These are phyloP conservation scores for Oryzias woworae DNA, from an alignment of 2,113 vertebrate genomes.

Conservation along the genomic window DNA sequence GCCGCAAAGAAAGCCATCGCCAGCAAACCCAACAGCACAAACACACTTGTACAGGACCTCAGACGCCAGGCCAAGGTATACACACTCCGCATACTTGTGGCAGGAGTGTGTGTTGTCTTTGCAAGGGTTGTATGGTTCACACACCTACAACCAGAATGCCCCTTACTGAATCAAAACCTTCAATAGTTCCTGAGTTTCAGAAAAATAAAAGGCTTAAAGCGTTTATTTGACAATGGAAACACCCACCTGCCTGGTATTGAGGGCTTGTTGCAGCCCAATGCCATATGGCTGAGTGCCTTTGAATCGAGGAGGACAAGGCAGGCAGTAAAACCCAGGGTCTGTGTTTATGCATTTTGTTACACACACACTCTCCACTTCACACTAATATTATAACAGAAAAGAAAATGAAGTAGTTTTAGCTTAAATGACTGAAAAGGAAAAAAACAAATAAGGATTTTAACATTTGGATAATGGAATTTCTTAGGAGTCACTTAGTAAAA, in stretches of 20 bases:
- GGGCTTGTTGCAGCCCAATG: constrained; percentile 85
- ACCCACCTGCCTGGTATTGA: constrained; percentile 82
- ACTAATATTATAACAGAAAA: constrained; percentile 70
- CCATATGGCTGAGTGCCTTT: constrained; percentile 89
- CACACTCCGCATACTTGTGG: constrained; percentile 85
- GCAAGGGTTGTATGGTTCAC: constrained; percentile 94
- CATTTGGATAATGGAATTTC: no score
- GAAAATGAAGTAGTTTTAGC: no score
- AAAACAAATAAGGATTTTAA: no score
- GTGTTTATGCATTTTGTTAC: constrained; percentile 89
- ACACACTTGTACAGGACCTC: constrained; percentile 92
- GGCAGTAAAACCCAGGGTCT: constrained; percentile 92
- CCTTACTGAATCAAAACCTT: constrained; percentile 1
- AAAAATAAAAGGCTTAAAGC: background rate
- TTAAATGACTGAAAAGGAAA: no score
- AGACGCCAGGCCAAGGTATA: constrained; percentile 90
- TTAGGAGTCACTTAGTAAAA: no score
- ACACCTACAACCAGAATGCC: constrained; percentile 76
- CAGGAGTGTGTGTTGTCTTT: constrained; percentile 92
- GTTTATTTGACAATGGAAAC: background rate
- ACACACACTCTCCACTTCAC: constrained; percentile 88
- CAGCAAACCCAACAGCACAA: constrained; percentile 92
- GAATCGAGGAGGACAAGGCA: constrained; percentile 91
- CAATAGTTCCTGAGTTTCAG: background rate
- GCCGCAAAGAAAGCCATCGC: constrained; percentile 90